Evolutionary conservation across 1,140 invertebrate species (phyloP).

Genomic region (Apis mellifera): Amel_HAv3.1 CM009931.2:10657001-10657500

Average conservation of each 20-base stretch:
- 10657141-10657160: neutral
- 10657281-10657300: too few relatives aligned
- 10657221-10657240: too few relatives aligned
- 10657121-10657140: slow-evolving; percentile 8
- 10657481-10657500: too few relatives aligned
- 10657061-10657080: slow-evolving; percentile 70
- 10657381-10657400: too few relatives aligned
- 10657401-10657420: rapidly evolving
- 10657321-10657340: too few relatives aligned
- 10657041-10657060: slow-evolving; percentile 69
- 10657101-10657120: slow-evolving; percentile 50
- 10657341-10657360: too few relatives aligned
- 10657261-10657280: neutral
- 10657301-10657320: too few relatives aligned
- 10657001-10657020: slow-evolving; percentile 53
- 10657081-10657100: slow-evolving; percentile 52
- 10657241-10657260: neutral
- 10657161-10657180: neutral
- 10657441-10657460: too few relatives aligned
- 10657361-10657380: too few relatives aligned
- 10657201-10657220: neutral
- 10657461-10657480: too few relatives aligned
- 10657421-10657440: too few relatives aligned
- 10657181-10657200: neutral
- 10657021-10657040: slow-evolving; percentile 68